phyloP scores from a whole-genome alignment of 37 sponge, comb jelly and placozoan genomes.

The Petrosia ficiformis region DNA sequence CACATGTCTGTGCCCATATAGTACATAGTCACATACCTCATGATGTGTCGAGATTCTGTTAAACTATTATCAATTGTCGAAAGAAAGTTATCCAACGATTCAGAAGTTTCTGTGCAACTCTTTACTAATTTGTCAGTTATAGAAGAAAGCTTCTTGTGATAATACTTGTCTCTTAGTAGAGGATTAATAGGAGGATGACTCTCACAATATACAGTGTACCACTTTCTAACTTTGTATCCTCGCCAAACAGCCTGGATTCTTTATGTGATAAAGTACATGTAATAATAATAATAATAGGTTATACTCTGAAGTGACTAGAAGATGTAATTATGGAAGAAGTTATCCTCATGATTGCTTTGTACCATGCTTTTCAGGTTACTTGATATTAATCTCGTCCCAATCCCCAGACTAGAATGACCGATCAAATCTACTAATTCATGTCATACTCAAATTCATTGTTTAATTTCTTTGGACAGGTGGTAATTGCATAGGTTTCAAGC shows the following conservation, averaged over 20 bases:
- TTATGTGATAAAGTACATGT: neutral
- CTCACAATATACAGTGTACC: conserved; percentile 63
- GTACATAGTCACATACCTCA: conserved; percentile 1
- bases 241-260: conserved; percentile 90
- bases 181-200: conserved; percentile 72
- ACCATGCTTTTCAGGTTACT: no score
- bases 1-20: no score
- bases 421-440: no score
- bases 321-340: no score
- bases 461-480: no score
- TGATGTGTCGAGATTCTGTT: neutral
- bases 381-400: no score
- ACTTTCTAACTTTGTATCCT: conserved; percentile 64
- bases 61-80: neutral
- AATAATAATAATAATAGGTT: no score
- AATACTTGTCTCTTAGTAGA: conserved; percentile 74
- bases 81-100: neutral
- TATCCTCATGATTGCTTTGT: no score
- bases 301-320: no score
- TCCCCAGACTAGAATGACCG: no score
- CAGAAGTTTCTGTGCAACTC: neutral
- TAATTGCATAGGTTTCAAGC: no score
- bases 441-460: no score
- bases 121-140: conserved; percentile 24
- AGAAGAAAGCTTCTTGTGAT: conserved; percentile 44